phyloP scores from a whole-genome alignment of 2,888 invertebrate genomes.

The Odiellus spinosus region DNA sequence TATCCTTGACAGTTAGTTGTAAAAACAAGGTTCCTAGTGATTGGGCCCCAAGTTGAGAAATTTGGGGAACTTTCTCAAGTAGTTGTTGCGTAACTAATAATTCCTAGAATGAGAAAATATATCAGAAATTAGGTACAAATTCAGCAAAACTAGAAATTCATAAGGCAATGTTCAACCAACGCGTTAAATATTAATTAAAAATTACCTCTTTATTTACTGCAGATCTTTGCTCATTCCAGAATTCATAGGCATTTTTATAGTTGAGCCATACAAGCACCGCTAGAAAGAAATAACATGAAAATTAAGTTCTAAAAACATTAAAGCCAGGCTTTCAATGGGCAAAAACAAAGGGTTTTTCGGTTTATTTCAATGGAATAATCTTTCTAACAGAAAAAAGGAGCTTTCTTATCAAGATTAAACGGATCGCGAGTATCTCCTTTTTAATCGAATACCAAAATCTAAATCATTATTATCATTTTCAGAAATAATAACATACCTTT shows the following conservation, averaged over 20 bases:
- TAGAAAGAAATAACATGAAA: conserved; percentile 2
- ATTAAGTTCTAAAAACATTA: too few species aligned
- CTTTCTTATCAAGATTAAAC: too few species aligned
- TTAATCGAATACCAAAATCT: too few species aligned
- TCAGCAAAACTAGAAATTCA: too few species aligned
- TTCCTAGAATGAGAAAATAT: conserved; percentile 24
- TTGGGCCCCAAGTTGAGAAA: conserved; percentile 56
- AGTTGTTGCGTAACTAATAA: conserved; percentile 40
- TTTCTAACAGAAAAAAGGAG: too few species aligned
- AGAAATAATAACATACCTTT: conserved; percentile 38
- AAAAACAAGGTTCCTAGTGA: conserved; percentile 77
- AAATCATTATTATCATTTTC: too few species aligned
- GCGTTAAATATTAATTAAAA: background rate
- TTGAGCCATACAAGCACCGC: conserved; percentile 97
- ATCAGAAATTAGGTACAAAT: background rate
- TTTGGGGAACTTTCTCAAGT: conserved; percentile 49
- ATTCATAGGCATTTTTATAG: conserved; percentile 98
- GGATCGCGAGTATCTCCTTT: too few species aligned
- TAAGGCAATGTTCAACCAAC: too few species aligned
- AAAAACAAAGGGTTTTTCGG: too few species aligned
- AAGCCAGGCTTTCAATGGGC: too few species aligned
- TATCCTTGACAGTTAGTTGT: conserved; percentile 86
- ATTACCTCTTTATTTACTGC: conserved; percentile 71
- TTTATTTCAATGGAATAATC: too few species aligned
- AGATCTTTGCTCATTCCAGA: conserved; percentile 92